These are phyloP conservation scores for Sylvietta virens DNA, from an alignment of 2,113 vertebrate genomes.

Conservation along the genomic window DNA sequence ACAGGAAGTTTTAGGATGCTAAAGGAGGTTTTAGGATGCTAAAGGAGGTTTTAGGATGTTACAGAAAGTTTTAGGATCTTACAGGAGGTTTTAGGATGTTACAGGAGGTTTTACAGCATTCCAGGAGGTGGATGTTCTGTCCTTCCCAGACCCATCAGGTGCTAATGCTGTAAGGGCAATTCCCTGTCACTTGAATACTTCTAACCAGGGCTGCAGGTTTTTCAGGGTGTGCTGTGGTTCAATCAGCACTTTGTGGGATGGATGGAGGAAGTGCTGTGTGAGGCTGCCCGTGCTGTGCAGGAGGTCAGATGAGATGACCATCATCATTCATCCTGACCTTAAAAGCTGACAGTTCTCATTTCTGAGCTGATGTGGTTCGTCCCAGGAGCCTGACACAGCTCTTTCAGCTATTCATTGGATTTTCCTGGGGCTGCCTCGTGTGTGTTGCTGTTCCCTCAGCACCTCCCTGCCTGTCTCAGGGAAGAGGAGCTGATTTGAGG, in stretches of 20 bases:
- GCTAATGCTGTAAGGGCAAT: background rate
- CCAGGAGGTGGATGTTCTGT: background rate
- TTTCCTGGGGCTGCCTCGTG: background rate
- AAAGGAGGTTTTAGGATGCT: background rate
- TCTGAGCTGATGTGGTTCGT: background rate
- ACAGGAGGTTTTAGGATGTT: background rate
- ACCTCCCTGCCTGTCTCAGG: background rate
- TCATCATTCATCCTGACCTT: conserved; percentile 41
- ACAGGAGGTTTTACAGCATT: background rate
- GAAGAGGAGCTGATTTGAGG: background rate
- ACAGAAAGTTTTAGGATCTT: too few species aligned
- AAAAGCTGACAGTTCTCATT: conserved; percentile 50
- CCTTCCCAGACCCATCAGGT: background rate
- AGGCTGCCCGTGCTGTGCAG: background rate
- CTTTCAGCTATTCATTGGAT: conserved; percentile 8
- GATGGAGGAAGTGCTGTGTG: background rate
- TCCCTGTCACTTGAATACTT: background rate
- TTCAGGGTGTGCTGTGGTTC: background rate
- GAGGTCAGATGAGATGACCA: background rate
- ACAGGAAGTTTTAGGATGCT: background rate
- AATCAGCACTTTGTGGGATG: background rate
- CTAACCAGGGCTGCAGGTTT: background rate
- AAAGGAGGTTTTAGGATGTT: background rate
- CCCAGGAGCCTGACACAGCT: conserved; percentile 23
- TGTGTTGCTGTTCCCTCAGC: background rate